Evolutionary conservation across 1,140 invertebrate species (phyloP).

Genomic region (Drosophila erecta): DNA sequence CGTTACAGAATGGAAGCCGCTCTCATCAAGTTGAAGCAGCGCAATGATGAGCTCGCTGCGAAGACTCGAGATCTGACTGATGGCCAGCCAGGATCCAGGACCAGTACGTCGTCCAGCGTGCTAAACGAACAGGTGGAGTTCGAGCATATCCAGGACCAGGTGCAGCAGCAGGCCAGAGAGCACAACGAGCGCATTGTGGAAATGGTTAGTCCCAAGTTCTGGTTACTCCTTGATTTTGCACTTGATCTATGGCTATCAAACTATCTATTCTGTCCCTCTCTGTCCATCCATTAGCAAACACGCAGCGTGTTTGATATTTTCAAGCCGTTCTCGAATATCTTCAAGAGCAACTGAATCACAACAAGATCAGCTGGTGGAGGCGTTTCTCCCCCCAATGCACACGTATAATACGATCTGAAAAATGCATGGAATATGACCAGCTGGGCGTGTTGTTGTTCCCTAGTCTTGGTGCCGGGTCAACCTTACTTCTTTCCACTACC

Average conservation of each 20-base stretch:
- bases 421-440: constrained; percentile 57
- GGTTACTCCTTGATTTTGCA: constrained; percentile 7
- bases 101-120: constrained; percentile 61
- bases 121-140: constrained; percentile 64
- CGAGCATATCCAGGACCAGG: constrained; percentile 76
- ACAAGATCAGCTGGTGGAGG: constrained; percentile 23
- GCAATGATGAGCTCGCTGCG: constrained; percentile 78
- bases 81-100: constrained; percentile 53
- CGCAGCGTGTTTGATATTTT: constrained; percentile 75
- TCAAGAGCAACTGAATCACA: constrained; percentile 65
- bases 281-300: constrained; percentile 59
- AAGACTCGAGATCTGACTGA: constrained; percentile 69
- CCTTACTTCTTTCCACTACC: constrained; percentile 12
- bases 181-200: constrained; percentile 83
- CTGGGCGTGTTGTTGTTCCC: constrained; percentile 37
- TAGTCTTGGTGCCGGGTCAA: constrained; percentile 39
- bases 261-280: constrained; percentile 39
- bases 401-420: constrained; percentile 23
- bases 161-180: constrained; percentile 71
- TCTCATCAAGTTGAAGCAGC: constrained; percentile 78
- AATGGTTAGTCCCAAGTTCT: constrained; percentile 68
- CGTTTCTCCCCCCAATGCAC: constrained; percentile 1
- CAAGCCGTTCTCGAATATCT: constrained; percentile 72
- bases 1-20: constrained; percentile 78
- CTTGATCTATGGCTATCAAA: constrained; percentile 25